These are phyloP conservation scores for Cryptoblepharus egeriae DNA, from an alignment of 2,797 vertebrate species.

Conservation along the genomic window DNA sequence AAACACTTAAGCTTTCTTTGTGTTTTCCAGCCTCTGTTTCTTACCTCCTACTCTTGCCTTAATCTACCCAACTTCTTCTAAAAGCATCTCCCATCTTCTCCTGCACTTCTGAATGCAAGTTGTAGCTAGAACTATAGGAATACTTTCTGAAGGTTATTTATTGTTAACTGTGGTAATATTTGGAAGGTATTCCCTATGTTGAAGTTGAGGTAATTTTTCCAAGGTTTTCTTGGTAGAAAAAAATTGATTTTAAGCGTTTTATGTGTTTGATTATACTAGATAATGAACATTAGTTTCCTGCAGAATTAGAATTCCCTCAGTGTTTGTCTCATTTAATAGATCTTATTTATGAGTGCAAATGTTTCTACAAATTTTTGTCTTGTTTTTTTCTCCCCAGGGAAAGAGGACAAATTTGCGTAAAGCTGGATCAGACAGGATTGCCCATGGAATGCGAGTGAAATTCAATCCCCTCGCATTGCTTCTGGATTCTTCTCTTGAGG, in stretches of 20 bases:
- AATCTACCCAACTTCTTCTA: background rate
- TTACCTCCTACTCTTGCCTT: too few species aligned
- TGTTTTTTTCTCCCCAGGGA: conserved; percentile 77
- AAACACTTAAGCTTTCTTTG: background rate
- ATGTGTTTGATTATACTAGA: background rate
- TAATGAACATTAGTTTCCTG: background rate
- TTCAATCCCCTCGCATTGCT: conserved; percentile 96
- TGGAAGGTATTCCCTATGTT: background rate
- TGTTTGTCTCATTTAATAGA: background rate
- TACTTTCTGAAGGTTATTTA: background rate
- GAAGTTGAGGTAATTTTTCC: background rate
- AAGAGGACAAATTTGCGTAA: conserved; percentile 98
- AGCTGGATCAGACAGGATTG: conserved; percentile 89
- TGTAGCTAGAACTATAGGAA: background rate
- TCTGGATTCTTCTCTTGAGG: conserved; percentile 96
- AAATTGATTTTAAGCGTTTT: background rate
- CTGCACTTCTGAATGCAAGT: background rate
- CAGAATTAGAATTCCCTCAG: background rate
- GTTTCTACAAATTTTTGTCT: background rate
- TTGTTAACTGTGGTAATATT: background rate
- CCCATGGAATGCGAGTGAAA: conserved; percentile 92
- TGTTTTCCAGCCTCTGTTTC: background rate
- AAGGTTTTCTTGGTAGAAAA: background rate
- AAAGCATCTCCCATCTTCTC: background rate
- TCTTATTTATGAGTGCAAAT: background rate